These are phyloP conservation scores for Periparus ater DNA, from an alignment of 2,797 vertebrate species.

Conservation along the genomic window DNA sequence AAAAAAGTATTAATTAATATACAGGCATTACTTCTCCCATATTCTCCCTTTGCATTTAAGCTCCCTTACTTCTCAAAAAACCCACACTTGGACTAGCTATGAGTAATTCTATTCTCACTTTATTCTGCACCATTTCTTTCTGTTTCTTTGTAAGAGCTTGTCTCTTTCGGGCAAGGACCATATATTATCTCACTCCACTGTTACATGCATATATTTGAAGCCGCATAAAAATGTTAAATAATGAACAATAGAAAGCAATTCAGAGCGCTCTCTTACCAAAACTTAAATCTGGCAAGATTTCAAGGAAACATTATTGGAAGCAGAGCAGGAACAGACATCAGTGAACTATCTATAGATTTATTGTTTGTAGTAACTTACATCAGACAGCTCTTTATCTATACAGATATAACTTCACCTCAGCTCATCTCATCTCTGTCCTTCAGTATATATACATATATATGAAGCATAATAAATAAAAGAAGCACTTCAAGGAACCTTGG, in stretches of 20 bases:
- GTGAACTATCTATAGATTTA: not conserved
- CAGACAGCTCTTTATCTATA: not conserved
- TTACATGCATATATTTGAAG: not conserved
- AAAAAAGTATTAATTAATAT: not conserved
- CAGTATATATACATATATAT: not conserved
- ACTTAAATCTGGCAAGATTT: not conserved
- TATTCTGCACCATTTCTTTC: not conserved
- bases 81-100: not conserved
- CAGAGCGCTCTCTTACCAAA: not conserved
- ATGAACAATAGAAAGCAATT: not conserved
- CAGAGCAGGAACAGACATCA: not conserved
- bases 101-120: not conserved
- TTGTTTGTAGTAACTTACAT: not conserved
- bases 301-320: conserved; percentile 18
- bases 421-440: not conserved
- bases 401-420: not conserved
- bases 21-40: not conserved
- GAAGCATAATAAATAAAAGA: conserved; percentile 1
- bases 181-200: not conserved
- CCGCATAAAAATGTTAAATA: conserved; percentile 12
- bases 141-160: not conserved
- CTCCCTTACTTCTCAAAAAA: not conserved
- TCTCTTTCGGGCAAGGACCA: not conserved
- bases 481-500: not conserved
- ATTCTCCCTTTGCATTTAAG: not conserved